Conservation (phyloP, 2,888 invertebrate species). For the Tinea trinotella region DNA sequence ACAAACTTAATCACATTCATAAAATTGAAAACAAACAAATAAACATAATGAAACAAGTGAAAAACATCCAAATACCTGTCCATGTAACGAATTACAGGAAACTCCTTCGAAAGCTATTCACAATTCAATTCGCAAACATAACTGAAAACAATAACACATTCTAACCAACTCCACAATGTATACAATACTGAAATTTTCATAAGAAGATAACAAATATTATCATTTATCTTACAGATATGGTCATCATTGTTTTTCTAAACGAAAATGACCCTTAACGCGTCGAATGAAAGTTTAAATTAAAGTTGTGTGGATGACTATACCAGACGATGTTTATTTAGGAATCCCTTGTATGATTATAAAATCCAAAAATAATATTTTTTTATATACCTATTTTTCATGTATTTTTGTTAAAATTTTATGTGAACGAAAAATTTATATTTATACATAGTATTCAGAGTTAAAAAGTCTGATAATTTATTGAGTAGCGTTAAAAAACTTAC, state of each 20-base stretch:
- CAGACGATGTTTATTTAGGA: neutral
- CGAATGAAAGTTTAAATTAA: neutral
- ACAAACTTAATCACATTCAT: no score
- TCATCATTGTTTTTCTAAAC: neutral
- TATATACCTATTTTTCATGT: no score
- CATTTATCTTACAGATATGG: neutral
- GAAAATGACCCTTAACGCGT: neutral
- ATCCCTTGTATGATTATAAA: neutral
- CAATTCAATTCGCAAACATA: neutral
- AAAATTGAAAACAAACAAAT: no score
- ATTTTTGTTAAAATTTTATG: no score
- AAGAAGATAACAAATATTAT: conserved; percentile 6
- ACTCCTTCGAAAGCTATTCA: neutral
- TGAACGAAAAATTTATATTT: no score
- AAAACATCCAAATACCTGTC: neutral
- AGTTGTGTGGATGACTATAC: neutral
- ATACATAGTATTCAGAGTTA: no score
- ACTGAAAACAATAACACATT: neutral
- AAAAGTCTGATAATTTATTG: no score
- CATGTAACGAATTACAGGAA: neutral
- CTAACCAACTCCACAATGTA: neutral
- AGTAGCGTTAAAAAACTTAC: no score
- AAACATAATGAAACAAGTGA: no score
- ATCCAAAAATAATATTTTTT: neutral
- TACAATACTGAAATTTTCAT: neutral